These are phyloP conservation scores for Pterocles burchelli DNA, from an alignment of 2,113 vertebrate species.

Conservation along the genomic window DNA sequence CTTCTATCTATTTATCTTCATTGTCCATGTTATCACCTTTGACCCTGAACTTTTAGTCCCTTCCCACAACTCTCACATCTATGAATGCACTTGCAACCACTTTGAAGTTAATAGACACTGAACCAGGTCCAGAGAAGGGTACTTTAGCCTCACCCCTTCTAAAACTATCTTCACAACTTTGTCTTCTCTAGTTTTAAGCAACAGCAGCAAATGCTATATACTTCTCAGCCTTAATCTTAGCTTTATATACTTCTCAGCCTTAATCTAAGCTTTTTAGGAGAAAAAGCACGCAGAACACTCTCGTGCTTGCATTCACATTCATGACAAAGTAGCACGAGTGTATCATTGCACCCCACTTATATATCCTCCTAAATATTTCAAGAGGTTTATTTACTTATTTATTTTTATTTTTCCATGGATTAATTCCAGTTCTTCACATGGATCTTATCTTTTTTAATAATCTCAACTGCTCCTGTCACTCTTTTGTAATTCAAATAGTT, in stretches of 20 bases:
- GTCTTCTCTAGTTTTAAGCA: neutral
- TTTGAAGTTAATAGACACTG: neutral
- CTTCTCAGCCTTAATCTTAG: too few relatives aligned
- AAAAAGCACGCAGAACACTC: neutral
- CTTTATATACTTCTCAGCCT: neutral
- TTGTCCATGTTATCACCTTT: constrained; percentile 21
- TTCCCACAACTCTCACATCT: neutral
- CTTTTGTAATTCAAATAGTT: neutral
- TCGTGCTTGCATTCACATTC: neutral
- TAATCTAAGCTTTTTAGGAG: neutral
- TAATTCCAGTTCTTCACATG: neutral
- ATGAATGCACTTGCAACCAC: neutral
- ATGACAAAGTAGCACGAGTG: neutral
- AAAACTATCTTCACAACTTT: neutral
- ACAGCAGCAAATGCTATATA: neutral
- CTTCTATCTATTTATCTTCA: constrained; percentile 7
- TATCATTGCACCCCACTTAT: neutral
- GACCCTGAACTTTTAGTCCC: constrained; percentile 13
- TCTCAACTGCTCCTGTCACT: neutral
- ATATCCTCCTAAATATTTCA: neutral
- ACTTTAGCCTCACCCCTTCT: neutral
- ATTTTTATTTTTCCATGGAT: neutral
- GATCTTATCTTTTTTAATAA: neutral
- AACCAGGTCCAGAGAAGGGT: neutral
- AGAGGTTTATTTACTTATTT: neutral